phyloP scores from a whole-genome alignment of 2,113 vertebrate species.

The Cyprinodon variegatus region DNA sequence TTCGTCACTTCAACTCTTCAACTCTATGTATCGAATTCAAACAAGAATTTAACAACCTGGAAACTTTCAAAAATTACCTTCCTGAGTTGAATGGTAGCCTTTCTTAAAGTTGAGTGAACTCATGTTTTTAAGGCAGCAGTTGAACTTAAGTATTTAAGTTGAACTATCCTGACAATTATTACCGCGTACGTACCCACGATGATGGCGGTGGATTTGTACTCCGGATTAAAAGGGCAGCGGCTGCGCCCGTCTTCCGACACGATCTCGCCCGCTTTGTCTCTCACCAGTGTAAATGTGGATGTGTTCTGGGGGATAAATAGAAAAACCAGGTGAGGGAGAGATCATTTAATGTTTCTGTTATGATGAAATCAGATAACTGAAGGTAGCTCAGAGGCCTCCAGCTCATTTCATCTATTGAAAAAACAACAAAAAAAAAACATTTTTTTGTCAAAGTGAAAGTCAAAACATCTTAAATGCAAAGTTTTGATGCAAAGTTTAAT shows the following conservation, averaged over 20 bases:
- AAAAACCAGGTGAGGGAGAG: constrained; percentile 43
- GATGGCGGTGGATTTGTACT: constrained; percentile 95
- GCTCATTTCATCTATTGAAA: constrained; percentile 16
- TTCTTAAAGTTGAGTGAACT: too few relatives aligned
- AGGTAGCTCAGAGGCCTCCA: constrained; percentile 19
- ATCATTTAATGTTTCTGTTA: constrained; percentile 42
- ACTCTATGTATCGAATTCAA: too few relatives aligned
- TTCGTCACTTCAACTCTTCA: too few relatives aligned
- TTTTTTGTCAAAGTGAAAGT: neutral
- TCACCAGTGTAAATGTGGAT: constrained; percentile 86
- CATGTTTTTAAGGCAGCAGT: too few relatives aligned
- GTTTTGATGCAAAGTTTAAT: neutral
- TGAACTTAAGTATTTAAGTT: too few relatives aligned
- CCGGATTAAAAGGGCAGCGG: constrained; percentile 94
- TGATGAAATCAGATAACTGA: constrained; percentile 25
- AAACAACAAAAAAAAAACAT: neutral
- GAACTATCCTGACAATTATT: neutral
- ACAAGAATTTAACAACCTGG: too few relatives aligned
- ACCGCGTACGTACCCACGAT: constrained; percentile 86
- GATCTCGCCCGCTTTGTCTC: constrained; percentile 76
- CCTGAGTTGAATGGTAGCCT: too few relatives aligned
- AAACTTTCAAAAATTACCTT: too few relatives aligned
- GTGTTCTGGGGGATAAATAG: constrained; percentile 76
- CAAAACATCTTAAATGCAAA: neutral
- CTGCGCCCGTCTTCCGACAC: constrained; percentile 91